Conservation (phyloP, 2,888 invertebrate species). For the Andrena praecox region DNA sequence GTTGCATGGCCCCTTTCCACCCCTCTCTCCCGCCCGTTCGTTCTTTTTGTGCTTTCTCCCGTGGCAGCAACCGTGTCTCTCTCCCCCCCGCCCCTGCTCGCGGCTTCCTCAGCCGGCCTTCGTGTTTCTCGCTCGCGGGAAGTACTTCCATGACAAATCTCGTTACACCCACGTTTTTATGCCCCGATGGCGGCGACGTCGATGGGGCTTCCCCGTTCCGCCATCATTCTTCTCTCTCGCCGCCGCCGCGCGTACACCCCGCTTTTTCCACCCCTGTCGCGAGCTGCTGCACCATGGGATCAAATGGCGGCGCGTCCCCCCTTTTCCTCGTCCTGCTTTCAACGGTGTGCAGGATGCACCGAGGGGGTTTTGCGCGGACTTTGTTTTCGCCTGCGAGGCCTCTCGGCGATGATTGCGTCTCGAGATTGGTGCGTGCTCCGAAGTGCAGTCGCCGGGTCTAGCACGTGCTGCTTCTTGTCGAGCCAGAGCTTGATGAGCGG, state of each 20-base stretch:
- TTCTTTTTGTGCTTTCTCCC: conserved; percentile 22
- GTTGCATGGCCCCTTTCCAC: conserved; percentile 6
- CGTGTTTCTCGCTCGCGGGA: conserved; percentile 50
- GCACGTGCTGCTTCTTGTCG: no score
- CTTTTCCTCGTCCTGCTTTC: conserved; percentile 13
- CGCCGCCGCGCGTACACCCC: not conserved
- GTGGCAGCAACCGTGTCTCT: conserved; percentile 1
- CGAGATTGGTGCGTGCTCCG: not conserved
- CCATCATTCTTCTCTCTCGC: conserved; percentile 33
- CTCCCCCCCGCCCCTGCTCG: not conserved
- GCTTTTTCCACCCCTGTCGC: conserved; percentile 9
- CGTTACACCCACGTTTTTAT: conserved; percentile 80
- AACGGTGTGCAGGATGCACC: not conserved
- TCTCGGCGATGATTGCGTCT: conserved; percentile 7
- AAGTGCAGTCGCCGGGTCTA: not conserved
- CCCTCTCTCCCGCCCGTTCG: conserved; percentile 7
- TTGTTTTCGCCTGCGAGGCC: not conserved
- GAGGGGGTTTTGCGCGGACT: not conserved
- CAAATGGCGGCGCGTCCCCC: conserved; percentile 6
- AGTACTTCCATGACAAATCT: conserved; percentile 81
- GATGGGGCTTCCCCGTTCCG: conserved; percentile 70
- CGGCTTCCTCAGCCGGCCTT: conserved; percentile 11
- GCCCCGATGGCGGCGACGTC: conserved; percentile 65
- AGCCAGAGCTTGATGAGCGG: no score
- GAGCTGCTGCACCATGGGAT: not conserved